Evolutionary conservation across 2,113 vertebrate species (phyloP).

Genomic region (Myiagra hebetior): DNA sequence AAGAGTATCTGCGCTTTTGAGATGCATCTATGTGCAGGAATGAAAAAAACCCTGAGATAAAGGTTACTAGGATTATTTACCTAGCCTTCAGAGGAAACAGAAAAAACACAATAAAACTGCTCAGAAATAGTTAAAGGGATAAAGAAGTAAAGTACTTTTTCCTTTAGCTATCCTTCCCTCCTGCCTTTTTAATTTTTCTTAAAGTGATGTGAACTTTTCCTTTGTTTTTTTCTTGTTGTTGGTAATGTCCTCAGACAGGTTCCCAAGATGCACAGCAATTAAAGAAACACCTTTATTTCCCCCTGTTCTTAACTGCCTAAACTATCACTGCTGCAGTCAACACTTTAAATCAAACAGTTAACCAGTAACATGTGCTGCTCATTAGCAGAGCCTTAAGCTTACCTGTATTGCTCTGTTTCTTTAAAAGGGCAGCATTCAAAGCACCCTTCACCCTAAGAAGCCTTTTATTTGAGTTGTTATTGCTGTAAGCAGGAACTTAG

Average conservation of each 20-base stretch:
- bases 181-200: neutral
- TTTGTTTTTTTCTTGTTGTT: neutral
- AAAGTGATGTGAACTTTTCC: neutral
- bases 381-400: conserved; percentile 36
- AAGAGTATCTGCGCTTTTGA: neutral
- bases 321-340: neutral
- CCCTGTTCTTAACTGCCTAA: neutral
- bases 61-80: neutral
- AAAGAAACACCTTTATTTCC: neutral
- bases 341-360: neutral
- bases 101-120: neutral
- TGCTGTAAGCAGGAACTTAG: conserved; percentile 15
- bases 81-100: neutral
- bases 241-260: neutral
- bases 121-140: neutral
- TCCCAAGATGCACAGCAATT: neutral
- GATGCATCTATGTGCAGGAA: neutral
- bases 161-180: neutral
- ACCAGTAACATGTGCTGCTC: conserved; percentile 42
- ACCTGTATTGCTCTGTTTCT: conserved; percentile 13
- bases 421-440: conserved; percentile 28
- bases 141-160: neutral
- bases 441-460: neutral
- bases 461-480: conserved; percentile 43
- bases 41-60: neutral